Evolutionary conservation across 2,113 vertebrate genomes (phyloP), one percentile per base, ranked within the genome.

Genomic region (Triplophysa dalaica): DNA sequence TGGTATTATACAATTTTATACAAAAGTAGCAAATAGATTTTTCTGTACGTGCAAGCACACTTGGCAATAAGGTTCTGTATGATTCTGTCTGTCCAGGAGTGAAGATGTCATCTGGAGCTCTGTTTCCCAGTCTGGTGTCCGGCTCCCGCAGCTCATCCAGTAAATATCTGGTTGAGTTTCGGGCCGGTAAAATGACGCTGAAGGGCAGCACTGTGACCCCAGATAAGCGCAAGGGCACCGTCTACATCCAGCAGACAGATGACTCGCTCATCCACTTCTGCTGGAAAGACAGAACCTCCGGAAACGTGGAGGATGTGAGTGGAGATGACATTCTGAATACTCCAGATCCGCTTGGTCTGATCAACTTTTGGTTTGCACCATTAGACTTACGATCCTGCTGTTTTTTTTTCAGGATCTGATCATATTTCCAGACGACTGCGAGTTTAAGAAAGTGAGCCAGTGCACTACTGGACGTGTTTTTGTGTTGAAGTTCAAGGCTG

Each of bases 181-280:
- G 97, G 2, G 97, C 97, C 0, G 97, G 97, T 38, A 99, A 99
- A 82, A 99, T 99, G 97, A 94, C 94, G 2, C 87, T 99, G 85
- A 98, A 98, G 84, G 94, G 95, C 78, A 97, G 95, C 73, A 99
- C 96, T 0, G 97, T 99, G 78, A 99, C 97, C 8, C 97, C 97
- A 0, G 97, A 99, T 87, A 98, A 98, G 60, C 94, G 97, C 81
- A 98, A 98, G 92, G 97, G 97, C 56, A 94, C 95, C 0, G 96
- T 98, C 43, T 99, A 98, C 89, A 96, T 99, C 84, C 97, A 99
- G 90, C 97, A 99, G 83, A 99, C 96, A 0, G 97, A 99, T 0
- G 97, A 99, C 89, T 98, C 97, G 12, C 96, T 98, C 83, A 98
- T 98, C 77, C 97, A 98, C 90, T 97, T 98, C 89, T 99, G 97